Evolutionary conservation across 2,888 invertebrate species (phyloP).

Genomic region (Chymomyza fuscimana): DNA sequence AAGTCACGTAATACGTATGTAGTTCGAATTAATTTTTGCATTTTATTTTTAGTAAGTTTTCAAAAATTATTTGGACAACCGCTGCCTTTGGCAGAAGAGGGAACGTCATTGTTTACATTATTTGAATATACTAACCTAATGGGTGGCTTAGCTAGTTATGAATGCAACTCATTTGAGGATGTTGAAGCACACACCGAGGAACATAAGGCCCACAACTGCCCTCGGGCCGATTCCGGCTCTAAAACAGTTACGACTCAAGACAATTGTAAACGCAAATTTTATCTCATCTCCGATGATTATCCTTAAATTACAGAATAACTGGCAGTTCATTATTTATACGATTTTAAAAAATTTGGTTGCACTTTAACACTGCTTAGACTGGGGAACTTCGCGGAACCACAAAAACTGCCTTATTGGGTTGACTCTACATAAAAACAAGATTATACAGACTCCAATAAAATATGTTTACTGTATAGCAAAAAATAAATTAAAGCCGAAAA

Average conservation of each 20-base stretch:
- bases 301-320: not conserved
- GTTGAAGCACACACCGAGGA: not conserved
- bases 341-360: too few species aligned
- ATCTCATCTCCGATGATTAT: not conserved
- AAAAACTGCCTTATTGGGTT: too few species aligned
- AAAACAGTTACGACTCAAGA: too few species aligned
- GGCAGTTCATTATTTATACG: too few species aligned
- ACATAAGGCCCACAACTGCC: not conserved
- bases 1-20: not conserved
- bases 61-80: not conserved
- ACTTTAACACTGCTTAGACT: too few species aligned
- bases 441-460: too few species aligned
- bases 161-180: not conserved
- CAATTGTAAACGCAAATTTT: not conserved
- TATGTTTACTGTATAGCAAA: too few species aligned
- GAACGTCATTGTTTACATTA: not conserved
- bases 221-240: too few species aligned
- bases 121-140: not conserved
- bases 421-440: too few species aligned
- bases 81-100: not conserved
- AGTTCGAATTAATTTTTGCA: not conserved
- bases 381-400: too few species aligned
- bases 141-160: not conserved
- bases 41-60: not conserved
- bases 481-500: too few species aligned